Percentiles rank a stretch among this genome's conserved stretches.
Conservation (phyloP, 23 tunicate species). For the Trididemnum nubilum region DNA sequence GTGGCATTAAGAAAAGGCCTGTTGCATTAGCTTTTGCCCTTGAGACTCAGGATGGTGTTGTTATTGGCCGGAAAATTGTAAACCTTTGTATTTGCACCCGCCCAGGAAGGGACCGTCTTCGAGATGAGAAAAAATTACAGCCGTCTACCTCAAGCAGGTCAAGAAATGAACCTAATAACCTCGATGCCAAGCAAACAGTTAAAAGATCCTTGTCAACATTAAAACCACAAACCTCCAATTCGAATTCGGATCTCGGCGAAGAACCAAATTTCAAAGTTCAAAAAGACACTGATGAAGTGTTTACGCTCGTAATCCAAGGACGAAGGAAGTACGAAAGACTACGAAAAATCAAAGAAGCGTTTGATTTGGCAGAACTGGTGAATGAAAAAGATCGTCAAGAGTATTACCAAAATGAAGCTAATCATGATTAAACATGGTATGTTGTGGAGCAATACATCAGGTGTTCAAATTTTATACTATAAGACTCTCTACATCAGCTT, state of each 20-base stretch:
- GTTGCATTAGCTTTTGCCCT: constrained; percentile 34
- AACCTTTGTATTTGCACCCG: constrained; percentile 49
- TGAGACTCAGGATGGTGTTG: constrained; percentile 31
- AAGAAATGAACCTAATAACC: not conserved
- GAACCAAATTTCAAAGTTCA: not conserved
- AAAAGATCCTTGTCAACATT: not conserved
- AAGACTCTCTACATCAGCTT: too few species aligned
- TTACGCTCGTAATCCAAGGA: constrained; percentile 29
- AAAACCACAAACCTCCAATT: not conserved
- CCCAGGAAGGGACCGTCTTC: constrained; percentile 58
- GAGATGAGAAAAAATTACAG: constrained; percentile 33
- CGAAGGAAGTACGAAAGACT: constrained; percentile 51
- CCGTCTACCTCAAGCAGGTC: not conserved
- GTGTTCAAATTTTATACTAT: too few species aligned
- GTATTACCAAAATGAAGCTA: not conserved
- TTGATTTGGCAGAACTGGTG: constrained; percentile 48
- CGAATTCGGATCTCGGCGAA: not conserved
- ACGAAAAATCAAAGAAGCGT: constrained; percentile 44
- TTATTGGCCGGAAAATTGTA: constrained; percentile 44
- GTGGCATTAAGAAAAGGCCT: constrained; percentile 65
- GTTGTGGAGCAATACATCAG: too few species aligned
- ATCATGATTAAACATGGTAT: too few species aligned
- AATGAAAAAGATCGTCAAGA: constrained; percentile 1
- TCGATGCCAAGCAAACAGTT: not conserved
- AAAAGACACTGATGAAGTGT: constrained; percentile 23